Conservation (phyloP, 2,888 invertebrate genomes). For the Eristalis pertinax region DNA sequence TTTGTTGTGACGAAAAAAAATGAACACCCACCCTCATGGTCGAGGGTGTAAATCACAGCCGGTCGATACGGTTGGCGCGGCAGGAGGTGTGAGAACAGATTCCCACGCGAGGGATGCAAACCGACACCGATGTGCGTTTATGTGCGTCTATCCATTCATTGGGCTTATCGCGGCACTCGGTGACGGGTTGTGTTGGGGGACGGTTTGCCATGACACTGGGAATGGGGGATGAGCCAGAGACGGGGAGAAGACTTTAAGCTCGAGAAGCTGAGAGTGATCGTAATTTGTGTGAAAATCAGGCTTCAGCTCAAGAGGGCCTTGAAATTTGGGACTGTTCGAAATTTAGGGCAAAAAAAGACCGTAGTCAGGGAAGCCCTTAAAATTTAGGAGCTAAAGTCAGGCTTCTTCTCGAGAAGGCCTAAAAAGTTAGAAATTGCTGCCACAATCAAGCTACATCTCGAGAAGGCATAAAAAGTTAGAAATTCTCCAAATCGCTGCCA, state of each 20-base stretch:
- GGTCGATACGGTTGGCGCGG: neutral
- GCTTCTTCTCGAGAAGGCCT: too few species aligned
- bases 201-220: slow-evolving; percentile 14
- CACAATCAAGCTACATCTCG: too few species aligned
- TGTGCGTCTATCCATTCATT: slow-evolving; percentile 25
- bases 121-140: slow-evolving; percentile 3
- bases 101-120: slow-evolving; percentile 34
- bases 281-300: too few species aligned
- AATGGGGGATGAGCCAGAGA: slow-evolving; percentile 48
- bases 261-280: too few species aligned
- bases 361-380: too few species aligned
- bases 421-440: too few species aligned
- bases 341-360: too few species aligned
- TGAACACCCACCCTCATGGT: slow-evolving; percentile 2
- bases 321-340: too few species aligned
- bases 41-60: slow-evolving; percentile 8
- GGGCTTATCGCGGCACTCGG: slow-evolving; percentile 11
- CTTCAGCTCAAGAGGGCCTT: too few species aligned
- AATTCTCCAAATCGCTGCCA: too few species aligned
- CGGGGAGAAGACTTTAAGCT: neutral
- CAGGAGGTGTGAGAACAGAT: slow-evolving; percentile 33
- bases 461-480: too few species aligned
- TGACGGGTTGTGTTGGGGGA: slow-evolving; percentile 24
- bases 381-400: too few species aligned
- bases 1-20: slow-evolving; percentile 40